Conservation (phyloP, 2,797 vertebrate species). For the Macropodus opercularis region DNA sequence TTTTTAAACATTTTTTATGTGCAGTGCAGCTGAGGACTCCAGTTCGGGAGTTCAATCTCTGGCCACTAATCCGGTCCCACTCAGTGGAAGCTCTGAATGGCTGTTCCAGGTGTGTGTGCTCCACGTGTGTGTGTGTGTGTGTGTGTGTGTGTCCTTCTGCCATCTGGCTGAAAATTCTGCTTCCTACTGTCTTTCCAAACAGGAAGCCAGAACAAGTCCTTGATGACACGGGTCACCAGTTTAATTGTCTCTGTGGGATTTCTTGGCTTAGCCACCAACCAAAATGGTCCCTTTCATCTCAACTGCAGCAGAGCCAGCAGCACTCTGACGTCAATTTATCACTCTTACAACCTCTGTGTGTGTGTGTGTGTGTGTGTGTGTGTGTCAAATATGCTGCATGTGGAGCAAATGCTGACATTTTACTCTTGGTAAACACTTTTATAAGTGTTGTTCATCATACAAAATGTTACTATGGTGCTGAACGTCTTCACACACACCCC, state of each 20-base stretch:
- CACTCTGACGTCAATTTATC: slow-evolving; percentile 18
- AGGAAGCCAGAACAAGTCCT: slow-evolving; percentile 63
- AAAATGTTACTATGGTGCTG: too few species aligned
- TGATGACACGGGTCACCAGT: slow-evolving; percentile 51
- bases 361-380: slow-evolving; percentile 21
- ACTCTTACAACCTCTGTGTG: background rate
- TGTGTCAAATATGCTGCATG: background rate
- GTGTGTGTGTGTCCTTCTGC: slow-evolving; percentile 10
- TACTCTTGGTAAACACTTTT: too few species aligned
- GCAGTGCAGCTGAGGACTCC: background rate
- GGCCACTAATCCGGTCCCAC: slow-evolving; percentile 13
- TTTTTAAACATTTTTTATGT: too few species aligned
- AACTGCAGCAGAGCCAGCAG: slow-evolving; percentile 6
- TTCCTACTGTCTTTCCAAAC: slow-evolving; percentile 58
- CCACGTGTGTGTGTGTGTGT: slow-evolving; percentile 7
- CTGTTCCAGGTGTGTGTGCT: slow-evolving; percentile 38
- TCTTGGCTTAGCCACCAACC: slow-evolving; percentile 34
- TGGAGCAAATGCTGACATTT: slow-evolving; percentile 6
- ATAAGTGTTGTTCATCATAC: too few species aligned
- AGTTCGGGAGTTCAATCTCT: slow-evolving; percentile 31
- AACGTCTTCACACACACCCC: background rate
- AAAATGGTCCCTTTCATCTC: slow-evolving; percentile 29
- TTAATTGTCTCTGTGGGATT: slow-evolving; percentile 56
- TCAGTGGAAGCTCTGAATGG: slow-evolving; percentile 2
- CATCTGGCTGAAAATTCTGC: slow-evolving; percentile 42